Percentiles rank a stretch among this genome's conserved stretches.
phyloP scores from a whole-genome alignment of 2,113 vertebrate genomes.

The Hymenochirus boettgeri region DNA sequence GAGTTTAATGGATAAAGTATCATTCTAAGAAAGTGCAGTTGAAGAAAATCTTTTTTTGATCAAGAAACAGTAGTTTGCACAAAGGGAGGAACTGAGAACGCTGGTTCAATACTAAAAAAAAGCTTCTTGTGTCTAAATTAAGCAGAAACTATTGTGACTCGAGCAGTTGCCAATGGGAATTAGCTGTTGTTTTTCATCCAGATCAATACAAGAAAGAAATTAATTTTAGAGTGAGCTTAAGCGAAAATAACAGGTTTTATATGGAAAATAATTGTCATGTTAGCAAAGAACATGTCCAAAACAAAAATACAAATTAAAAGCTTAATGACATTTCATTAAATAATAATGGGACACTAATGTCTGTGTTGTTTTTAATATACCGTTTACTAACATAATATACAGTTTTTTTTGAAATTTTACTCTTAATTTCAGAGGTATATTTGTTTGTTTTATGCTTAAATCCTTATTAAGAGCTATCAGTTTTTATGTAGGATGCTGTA shows the following conservation, averaged over 20 bases:
- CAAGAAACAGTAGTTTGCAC: conserved; percentile 16
- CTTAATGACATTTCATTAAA: too few relatives aligned
- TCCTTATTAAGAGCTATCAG: too few relatives aligned
- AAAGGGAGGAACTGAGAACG: conserved; percentile 17
- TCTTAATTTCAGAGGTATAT: too few relatives aligned
- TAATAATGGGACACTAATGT: too few relatives aligned
- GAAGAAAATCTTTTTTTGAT: conserved; percentile 1
- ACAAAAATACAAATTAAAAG: conserved; percentile 28
- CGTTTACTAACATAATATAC: too few relatives aligned
- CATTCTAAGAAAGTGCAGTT: conserved; percentile 10
- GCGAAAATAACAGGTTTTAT: conserved; percentile 34
- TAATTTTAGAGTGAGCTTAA: conserved; percentile 35
- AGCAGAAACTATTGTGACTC: conserved; percentile 30
- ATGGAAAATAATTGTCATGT: conserved; percentile 25
- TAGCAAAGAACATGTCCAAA: conserved; percentile 25
- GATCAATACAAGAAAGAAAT: conserved; percentile 36
- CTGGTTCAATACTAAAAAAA: conserved; percentile 21
- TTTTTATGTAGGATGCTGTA: too few relatives aligned
- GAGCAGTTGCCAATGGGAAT: conserved; percentile 31
- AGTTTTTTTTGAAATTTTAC: too few relatives aligned
- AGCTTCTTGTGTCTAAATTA: conserved; percentile 34
- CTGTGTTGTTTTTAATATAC: too few relatives aligned
- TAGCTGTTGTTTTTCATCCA: conserved; percentile 23
- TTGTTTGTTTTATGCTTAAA: too few relatives aligned
- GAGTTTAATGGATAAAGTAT: background rate